Evolutionary conservation across 2,113 vertebrate genomes (phyloP).

Genomic region (Laterallus jamaicensis): DNA sequence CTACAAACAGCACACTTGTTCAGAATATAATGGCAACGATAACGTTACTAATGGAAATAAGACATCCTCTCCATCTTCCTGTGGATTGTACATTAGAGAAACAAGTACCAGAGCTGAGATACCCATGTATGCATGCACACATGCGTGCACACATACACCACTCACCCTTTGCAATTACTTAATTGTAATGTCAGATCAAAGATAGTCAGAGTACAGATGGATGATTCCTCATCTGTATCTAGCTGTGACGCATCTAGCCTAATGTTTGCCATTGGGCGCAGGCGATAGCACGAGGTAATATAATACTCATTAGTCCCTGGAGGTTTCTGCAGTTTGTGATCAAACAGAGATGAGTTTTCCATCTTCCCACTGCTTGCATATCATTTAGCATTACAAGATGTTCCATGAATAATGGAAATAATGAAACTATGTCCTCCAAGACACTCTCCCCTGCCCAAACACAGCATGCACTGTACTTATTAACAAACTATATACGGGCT

Average conservation of each 20-base stretch:
- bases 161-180: not conserved
- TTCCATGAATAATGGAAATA: slow-evolving; percentile 59
- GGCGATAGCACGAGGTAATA: not conserved
- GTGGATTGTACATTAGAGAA: not conserved
- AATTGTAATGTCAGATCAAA: slow-evolving; percentile 4
- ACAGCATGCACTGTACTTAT: not conserved
- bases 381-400: slow-evolving; percentile 54
- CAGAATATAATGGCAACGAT: not conserved
- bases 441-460: slow-evolving; percentile 13
- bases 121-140: not conserved
- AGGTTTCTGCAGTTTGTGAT: not conserved
- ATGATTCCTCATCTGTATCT: slow-evolving; percentile 9
- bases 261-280: not conserved
- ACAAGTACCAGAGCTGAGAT: not conserved
- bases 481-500: not conserved
- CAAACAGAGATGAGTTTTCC: slow-evolving; percentile 37
- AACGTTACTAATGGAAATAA: not conserved
- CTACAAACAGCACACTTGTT: not conserved
- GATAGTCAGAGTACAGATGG: not conserved
- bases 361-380: slow-evolving; percentile 20
- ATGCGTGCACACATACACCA: fast-evolving
- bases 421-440: slow-evolving; percentile 16
- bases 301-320: slow-evolving; percentile 20
- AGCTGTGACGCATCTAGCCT: not conserved
- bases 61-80: not conserved